phyloP scores from a whole-genome alignment of 2,113 vertebrate species.

The Rhinolophus sinicus region DNA sequence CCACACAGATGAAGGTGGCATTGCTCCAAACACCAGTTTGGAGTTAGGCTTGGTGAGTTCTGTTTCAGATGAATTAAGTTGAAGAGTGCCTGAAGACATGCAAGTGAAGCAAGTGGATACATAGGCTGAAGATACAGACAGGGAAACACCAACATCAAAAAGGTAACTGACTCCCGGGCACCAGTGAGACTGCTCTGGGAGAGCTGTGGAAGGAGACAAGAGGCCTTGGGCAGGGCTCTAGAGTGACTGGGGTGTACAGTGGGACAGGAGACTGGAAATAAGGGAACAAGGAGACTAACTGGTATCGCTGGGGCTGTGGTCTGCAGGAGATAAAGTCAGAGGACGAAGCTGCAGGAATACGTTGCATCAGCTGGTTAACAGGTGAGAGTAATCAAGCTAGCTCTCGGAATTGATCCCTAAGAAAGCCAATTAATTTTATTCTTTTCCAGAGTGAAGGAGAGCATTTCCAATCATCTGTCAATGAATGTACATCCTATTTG shows the following conservation, averaged over 20 bases:
- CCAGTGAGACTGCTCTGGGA: not conserved
- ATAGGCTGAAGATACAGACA: not conserved
- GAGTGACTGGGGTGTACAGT: not conserved
- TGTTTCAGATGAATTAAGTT: not conserved
- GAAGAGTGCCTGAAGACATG: not conserved
- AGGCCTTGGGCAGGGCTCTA: not conserved
- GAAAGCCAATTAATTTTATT: not conserved
- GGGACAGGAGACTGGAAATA: not conserved
- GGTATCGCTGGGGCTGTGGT: no score
- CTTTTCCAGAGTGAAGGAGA: slow-evolving; percentile 25
- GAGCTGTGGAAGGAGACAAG: not conserved
- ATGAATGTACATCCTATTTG: not conserved
- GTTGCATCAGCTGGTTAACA: not conserved
- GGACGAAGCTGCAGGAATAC: not conserved
- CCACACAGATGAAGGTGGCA: not conserved
- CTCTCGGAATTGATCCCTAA: not conserved
- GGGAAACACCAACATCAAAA: not conserved
- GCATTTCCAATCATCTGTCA: not conserved
- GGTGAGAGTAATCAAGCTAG: not conserved
- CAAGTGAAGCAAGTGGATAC: not conserved
- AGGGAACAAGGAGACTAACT: accelerated
- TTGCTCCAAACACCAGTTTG: not conserved
- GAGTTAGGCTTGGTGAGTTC: not conserved
- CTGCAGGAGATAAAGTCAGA: not conserved
- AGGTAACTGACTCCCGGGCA: not conserved